Conservation (phyloP, 1,140 invertebrate genomes). For the Diorhabda elongata region DNA sequence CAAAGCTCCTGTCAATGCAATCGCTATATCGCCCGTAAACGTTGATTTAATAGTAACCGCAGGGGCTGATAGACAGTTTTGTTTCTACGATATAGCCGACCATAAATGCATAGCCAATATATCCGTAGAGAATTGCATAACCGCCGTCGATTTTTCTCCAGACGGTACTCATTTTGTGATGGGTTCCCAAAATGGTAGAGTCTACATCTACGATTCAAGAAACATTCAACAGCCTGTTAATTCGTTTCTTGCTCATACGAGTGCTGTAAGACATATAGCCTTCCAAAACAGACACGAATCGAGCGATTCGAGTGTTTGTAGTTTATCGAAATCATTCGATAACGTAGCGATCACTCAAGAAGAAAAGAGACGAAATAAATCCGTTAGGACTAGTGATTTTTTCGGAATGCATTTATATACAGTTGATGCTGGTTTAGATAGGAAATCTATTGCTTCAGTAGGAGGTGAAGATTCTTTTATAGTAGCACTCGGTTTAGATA, state of each 20-base stretch:
- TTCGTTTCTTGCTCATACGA: constrained; percentile 33
- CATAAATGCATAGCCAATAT: constrained; percentile 31
- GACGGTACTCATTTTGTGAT: constrained; percentile 38
- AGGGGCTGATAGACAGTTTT: constrained; percentile 40
- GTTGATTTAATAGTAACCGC: constrained; percentile 35
- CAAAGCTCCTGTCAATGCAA: constrained; percentile 34
- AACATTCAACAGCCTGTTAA: constrained; percentile 34
- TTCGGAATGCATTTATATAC: constrained; percentile 18
- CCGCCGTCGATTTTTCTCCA: constrained; percentile 40
- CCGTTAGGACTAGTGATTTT: constrained; percentile 20
- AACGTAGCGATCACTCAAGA: neutral
- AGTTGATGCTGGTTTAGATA: neutral
- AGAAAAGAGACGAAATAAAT: neutral
- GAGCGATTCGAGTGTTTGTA: constrained; percentile 4
- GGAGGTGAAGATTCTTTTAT: constrained; percentile 32
- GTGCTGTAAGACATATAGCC: constrained; percentile 31
- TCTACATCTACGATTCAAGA: constrained; percentile 40
- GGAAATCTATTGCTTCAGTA: neutral
- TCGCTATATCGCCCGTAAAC: constrained; percentile 40
- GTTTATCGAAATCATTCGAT: neutral
- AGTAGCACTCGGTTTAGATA: constrained; percentile 26
- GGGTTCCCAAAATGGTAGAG: constrained; percentile 39
- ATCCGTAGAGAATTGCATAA: constrained; percentile 35
- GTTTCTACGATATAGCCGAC: constrained; percentile 37
- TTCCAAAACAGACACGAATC: constrained; percentile 29